Conservation (phyloP, 2,888 invertebrate genomes). For the Phyto melanocephala region DNA sequence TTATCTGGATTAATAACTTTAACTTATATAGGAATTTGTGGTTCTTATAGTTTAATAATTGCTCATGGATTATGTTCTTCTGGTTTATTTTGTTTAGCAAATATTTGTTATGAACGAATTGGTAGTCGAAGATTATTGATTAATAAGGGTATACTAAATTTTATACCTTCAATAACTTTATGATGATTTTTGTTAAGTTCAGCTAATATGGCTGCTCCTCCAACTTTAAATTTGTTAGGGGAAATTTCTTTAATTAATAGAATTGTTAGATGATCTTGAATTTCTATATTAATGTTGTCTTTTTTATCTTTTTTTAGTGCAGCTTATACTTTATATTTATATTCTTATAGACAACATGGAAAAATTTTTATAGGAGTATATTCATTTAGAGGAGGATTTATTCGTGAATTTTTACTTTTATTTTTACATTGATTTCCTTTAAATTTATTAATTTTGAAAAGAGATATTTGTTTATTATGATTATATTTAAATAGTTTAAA, state of each 20-base stretch:
- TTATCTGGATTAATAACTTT: constrained; percentile 81
- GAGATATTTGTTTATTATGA: constrained; percentile 80
- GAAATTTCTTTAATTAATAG: constrained; percentile 84
- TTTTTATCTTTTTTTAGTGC: constrained; percentile 84
- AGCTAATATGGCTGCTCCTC: constrained; percentile 84
- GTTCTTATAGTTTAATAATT: constrained; percentile 82
- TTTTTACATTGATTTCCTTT: constrained; percentile 83
- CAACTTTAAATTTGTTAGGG: constrained; percentile 84
- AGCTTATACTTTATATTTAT: constrained; percentile 83
- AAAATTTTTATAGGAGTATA: constrained; percentile 80
- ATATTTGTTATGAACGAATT: constrained; percentile 83
- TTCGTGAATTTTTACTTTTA: constrained; percentile 82
- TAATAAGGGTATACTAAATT: constrained; percentile 83
- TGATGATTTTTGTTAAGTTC: constrained; percentile 84
- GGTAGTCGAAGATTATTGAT: constrained; percentile 82
- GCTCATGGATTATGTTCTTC: constrained; percentile 84
- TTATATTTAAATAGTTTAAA: constrained; percentile 84
- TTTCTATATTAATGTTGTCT: constrained; percentile 80
- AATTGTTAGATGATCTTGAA: constrained; percentile 80
- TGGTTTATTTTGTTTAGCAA: constrained; percentile 83
- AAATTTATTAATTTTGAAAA: constrained; percentile 82
- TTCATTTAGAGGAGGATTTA: constrained; percentile 79
- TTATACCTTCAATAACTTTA: constrained; percentile 81
- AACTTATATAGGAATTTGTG: constrained; percentile 80
- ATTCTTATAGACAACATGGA: constrained; percentile 83